These are phyloP conservation scores for Diaphora mendica DNA, from an alignment of 2,888 invertebrate species.

Conservation along the genomic window DNA sequence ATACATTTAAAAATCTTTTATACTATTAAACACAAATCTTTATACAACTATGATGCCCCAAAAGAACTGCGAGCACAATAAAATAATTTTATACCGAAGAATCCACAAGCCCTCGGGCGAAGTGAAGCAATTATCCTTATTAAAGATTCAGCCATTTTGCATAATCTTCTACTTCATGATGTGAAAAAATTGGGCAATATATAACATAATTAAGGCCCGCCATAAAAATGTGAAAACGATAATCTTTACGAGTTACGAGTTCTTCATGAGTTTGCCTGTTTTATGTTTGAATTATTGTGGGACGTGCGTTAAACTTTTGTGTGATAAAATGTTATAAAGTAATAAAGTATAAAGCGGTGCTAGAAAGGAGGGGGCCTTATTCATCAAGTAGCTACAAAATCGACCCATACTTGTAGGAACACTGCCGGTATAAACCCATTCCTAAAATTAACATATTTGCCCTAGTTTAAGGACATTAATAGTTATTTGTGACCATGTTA, in stretches of 20 bases:
- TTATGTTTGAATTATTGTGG: conserved; percentile 24
- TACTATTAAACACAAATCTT: neutral
- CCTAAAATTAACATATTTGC: neutral
- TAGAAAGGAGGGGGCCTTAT: neutral
- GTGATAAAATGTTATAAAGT: conserved; percentile 19
- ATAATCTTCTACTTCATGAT: conserved; percentile 44
- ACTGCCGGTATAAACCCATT: neutral
- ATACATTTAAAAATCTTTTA: neutral
- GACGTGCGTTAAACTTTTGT: conserved; percentile 20
- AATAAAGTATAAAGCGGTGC: neutral
- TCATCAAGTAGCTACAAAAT: neutral
- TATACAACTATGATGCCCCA: neutral
- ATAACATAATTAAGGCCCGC: conserved; percentile 40
- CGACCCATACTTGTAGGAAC: neutral
- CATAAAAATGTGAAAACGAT: conserved; percentile 39
- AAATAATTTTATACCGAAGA: conserved; percentile 34
- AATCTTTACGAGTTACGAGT: conserved; percentile 38
- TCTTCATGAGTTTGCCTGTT: conserved; percentile 21
- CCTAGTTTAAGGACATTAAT: neutral
- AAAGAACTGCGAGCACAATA: conserved; percentile 26
- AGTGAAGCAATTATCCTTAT: conserved; percentile 43
- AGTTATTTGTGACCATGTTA: neutral
- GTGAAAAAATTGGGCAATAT: conserved; percentile 45
- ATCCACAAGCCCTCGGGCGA: conserved; percentile 21
- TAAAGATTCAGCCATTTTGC: conserved; percentile 45